phyloP scores from a whole-genome alignment of 2,113 vertebrate genomes.

The Forbesichthys papilliferus region DNA sequence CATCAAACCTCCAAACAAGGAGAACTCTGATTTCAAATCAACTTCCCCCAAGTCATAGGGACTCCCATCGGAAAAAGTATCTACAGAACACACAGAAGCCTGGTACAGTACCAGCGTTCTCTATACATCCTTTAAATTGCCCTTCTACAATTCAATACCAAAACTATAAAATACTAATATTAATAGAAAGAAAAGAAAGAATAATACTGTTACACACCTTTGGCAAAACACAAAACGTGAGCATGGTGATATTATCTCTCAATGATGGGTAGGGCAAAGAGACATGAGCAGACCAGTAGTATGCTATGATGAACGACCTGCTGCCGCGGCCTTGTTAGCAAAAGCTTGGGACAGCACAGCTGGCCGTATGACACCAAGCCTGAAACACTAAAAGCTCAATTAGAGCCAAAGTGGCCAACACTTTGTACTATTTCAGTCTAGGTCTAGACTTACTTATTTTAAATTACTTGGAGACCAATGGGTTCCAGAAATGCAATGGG shows the following conservation, averaged over 20 bases:
- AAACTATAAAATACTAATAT: slow-evolving; percentile 38
- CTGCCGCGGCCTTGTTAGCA: slow-evolving; percentile 38
- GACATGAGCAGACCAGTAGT: slow-evolving; percentile 21
- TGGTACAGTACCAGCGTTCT: slow-evolving; percentile 45
- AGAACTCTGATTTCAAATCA: slow-evolving; percentile 62
- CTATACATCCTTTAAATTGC: slow-evolving; percentile 29
- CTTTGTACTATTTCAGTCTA: slow-evolving; percentile 40
- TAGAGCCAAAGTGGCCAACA: slow-evolving; percentile 44
- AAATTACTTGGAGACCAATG: slow-evolving; percentile 40
- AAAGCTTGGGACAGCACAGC: slow-evolving; percentile 18
- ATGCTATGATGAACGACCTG: slow-evolving; percentile 16
- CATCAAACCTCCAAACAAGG: slow-evolving; percentile 57
- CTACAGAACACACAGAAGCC: slow-evolving; percentile 57
- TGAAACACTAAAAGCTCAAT: slow-evolving; percentile 42
- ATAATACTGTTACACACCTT: slow-evolving; percentile 25
- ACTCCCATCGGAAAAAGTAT: not conserved
- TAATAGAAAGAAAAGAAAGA: slow-evolving; percentile 4
- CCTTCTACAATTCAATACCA: slow-evolving; percentile 24
- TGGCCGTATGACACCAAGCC: slow-evolving; percentile 27
- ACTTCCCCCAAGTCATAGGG: slow-evolving; percentile 12
- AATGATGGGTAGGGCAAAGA: slow-evolving; percentile 36
- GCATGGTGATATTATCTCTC: slow-evolving; percentile 16
- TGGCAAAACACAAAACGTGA: slow-evolving; percentile 15
- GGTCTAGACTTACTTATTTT: slow-evolving; percentile 40
- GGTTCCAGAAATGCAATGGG: slow-evolving; percentile 30